These are phyloP conservation scores for Pycnonotus jocosus DNA, from an alignment of 2,113 vertebrate species.

Conservation along the genomic window DNA sequence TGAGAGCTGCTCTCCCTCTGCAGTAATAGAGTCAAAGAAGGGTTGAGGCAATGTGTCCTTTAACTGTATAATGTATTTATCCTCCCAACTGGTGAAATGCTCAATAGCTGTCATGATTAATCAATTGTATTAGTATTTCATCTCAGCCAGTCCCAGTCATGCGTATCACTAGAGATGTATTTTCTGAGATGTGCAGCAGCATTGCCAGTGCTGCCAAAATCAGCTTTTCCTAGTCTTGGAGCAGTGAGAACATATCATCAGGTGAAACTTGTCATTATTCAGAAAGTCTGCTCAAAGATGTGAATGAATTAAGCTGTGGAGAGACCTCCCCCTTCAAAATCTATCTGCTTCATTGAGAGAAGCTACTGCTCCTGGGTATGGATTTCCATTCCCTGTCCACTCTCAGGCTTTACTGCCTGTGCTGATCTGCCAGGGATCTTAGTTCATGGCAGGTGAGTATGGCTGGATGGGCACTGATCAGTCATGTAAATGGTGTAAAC, in stretches of 20 bases:
- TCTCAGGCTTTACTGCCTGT: background rate
- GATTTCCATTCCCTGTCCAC: background rate
- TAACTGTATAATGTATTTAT: background rate
- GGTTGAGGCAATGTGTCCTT: background rate
- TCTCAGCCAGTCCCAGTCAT: background rate
- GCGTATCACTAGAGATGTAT: background rate
- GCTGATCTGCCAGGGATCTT: background rate
- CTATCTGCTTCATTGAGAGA: background rate
- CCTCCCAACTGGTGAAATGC: background rate
- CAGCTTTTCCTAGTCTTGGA: background rate
- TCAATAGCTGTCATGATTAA: slow-evolving; percentile 4
- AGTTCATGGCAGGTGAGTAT: background rate
- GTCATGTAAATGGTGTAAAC: background rate
- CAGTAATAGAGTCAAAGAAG: background rate
- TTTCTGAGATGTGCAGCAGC: background rate
- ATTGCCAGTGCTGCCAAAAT: background rate
- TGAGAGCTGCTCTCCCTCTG: background rate
- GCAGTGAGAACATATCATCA: background rate
- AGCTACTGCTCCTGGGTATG: background rate
- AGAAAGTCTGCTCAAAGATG: background rate
- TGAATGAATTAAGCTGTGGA: background rate
- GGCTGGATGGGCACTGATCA: background rate
- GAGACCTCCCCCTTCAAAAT: background rate
- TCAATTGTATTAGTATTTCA: slow-evolving; percentile 7
- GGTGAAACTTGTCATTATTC: background rate